Base-by-base conservation (phyloP, 2,797 vertebrate species). In the Dallia pectoralis region DNA sequence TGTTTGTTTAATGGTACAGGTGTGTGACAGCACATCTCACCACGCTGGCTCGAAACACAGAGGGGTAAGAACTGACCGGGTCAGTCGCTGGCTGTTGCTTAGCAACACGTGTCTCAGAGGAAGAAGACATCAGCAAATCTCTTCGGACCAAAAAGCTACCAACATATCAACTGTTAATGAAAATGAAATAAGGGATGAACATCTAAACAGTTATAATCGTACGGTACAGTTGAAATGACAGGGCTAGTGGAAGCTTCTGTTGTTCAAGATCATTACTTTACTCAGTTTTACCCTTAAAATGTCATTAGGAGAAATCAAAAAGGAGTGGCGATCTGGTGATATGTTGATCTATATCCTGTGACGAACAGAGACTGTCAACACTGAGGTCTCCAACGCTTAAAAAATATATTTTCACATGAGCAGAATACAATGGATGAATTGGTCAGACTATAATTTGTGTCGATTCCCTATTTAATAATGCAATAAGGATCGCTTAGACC, bases 291-390 rank as follows among this genome's bases (percentile, higher is more conserved):
- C 65, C 74, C 79, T 81, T 84, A 79, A 90, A 88, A 89, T 79
- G 81, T 75, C 79, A 82, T 79, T 82, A 84, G 81, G 74, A 86
- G 85, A 87, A 82, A 82, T 79, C 80, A 85, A 87, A 86, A 90
- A 81, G 82, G 83, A 87, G 86, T 82, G 70, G 67, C 79, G 82
- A 87, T 82, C 77, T 81, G 79, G 82, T 78, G 86, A 85, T 71
- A 79, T 73, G 78, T 65, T 74, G 73, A 67, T 32, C 72, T 76
- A 79, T 85, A 82, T 83, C 67, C 67, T 79, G 79, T 76, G 81
- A 85, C 78, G 80, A 86, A 81, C 75, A 84, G 69, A 12, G 67
- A 86, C 81, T 84, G 74, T 72, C 72, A 74, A 69, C 82, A 78
- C 73, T 47, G 32, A 76, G 76, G 47, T 70, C 61, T 49, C 74